Evolutionary conservation across 64 coral and sea anemone species (phyloP).

Genomic region (Montipora foliosa): DNA sequence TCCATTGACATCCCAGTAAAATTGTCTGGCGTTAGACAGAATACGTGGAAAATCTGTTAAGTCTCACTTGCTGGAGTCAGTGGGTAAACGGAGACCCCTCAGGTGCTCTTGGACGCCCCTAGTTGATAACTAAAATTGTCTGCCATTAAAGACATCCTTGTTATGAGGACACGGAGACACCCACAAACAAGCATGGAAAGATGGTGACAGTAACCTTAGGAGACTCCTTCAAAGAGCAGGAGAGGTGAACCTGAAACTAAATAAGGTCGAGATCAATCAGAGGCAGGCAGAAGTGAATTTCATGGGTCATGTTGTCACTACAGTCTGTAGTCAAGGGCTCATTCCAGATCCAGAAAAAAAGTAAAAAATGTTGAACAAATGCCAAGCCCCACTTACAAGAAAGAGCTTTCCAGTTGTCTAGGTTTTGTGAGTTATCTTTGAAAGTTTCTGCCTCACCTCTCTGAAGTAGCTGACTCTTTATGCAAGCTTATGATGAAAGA

Average conservation of each 20-base stretch:
- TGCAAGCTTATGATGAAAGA: too few relatives aligned
- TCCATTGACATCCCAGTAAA: too few relatives aligned
- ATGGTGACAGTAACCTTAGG: not conserved
- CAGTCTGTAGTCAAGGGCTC: too few relatives aligned
- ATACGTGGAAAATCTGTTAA: too few relatives aligned
- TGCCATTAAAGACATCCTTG: not conserved
- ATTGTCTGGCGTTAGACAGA: too few relatives aligned
- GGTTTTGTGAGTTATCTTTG: not conserved
- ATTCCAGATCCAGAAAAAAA: not conserved
- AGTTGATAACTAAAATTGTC: too few relatives aligned
- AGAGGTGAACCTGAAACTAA: not conserved
- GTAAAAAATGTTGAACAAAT: not conserved
- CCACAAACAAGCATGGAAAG: not conserved
- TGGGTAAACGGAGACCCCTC: too few relatives aligned
- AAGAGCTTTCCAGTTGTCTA: not conserved
- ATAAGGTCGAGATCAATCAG: not conserved
- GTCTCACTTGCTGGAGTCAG: too few relatives aligned
- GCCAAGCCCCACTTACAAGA: not conserved
- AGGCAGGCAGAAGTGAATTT: not conserved
- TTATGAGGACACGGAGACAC: not conserved
- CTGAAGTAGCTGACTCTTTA: not conserved
- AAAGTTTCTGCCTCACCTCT: not conserved
- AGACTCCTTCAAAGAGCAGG: not conserved
- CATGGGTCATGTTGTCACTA: not conserved
- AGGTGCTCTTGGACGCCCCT: too few relatives aligned